Conservation (phyloP, 2,797 vertebrate genomes). For the Apodemus agrarius region DNA sequence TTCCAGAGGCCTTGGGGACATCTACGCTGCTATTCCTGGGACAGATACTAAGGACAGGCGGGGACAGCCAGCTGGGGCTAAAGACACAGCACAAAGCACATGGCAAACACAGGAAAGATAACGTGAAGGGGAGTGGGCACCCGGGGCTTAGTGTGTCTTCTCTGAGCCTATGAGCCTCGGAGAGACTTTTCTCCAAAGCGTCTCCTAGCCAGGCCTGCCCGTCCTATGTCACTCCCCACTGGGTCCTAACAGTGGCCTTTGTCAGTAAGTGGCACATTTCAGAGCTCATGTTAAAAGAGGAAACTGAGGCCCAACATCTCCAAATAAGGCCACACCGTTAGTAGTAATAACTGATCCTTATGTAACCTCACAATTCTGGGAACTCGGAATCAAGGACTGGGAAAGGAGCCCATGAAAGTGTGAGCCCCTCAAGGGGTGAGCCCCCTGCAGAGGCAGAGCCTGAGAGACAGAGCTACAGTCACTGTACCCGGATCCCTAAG, state of each 20-base stretch:
- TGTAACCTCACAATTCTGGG: neutral
- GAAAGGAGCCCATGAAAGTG: neutral
- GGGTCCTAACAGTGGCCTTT: neutral
- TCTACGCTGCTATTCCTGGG: neutral
- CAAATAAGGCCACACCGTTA: neutral
- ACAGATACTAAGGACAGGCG: neutral
- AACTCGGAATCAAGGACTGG: neutral
- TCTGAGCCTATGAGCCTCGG: fast-evolving
- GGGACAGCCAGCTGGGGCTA: neutral
- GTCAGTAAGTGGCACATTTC: neutral
- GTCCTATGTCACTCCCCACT: fast-evolving
- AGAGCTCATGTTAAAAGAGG: neutral
- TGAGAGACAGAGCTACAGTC: neutral
- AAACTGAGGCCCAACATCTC: neutral
- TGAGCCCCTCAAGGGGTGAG: neutral
- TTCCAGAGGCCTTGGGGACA: neutral
- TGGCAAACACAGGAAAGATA: neutral
- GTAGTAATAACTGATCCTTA: neutral
- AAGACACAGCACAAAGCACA: neutral
- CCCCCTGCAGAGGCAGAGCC: neutral
- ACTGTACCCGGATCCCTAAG: too few species aligned
- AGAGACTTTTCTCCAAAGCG: neutral
- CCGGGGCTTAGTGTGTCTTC: neutral
- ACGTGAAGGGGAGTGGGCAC: neutral
- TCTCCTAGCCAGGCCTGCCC: neutral